Evolutionary conservation across 1,140 invertebrate species (phyloP).

Genomic region (Frieseomelitta varia): DNA sequence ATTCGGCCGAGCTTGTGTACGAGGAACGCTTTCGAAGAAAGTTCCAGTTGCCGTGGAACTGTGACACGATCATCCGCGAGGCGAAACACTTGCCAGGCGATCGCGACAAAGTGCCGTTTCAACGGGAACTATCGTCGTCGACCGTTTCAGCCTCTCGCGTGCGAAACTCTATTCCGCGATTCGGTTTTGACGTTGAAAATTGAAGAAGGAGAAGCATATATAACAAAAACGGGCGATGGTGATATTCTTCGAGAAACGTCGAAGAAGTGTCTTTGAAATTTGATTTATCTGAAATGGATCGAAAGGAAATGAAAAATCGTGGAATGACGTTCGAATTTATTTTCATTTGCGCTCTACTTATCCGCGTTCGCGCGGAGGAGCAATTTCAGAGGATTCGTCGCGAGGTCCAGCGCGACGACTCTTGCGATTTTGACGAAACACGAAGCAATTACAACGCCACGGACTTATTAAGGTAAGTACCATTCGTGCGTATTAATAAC

Average conservation of each 20-base stretch:
- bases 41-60: constrained; percentile 68
- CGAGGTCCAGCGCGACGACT: constrained; percentile 31
- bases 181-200: background rate
- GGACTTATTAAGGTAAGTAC: constrained; percentile 76
- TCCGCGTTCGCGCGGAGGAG: background rate
- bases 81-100: background rate
- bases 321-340: constrained; percentile 30
- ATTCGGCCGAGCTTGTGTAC: constrained; percentile 55
- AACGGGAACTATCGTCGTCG: background rate
- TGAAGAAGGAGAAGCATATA: no score
- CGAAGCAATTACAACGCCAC: constrained; percentile 67
- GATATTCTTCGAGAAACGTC: background rate
- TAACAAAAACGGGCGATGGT: background rate
- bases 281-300: no score
- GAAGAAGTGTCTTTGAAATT: background rate
- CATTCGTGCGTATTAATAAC: background rate
- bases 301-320: background rate
- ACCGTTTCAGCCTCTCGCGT: no score
- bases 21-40: constrained; percentile 73
- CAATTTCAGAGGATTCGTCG: background rate
- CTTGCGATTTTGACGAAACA: constrained; percentile 56
- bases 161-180: background rate
- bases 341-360: constrained; percentile 39
- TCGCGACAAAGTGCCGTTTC: background rate
- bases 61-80: constrained; percentile 49